Evolutionary conservation across 2,888 invertebrate species (phyloP), one percentile per base, ranked within the genome.

Genomic region (Uloborus plumipes): DNA sequence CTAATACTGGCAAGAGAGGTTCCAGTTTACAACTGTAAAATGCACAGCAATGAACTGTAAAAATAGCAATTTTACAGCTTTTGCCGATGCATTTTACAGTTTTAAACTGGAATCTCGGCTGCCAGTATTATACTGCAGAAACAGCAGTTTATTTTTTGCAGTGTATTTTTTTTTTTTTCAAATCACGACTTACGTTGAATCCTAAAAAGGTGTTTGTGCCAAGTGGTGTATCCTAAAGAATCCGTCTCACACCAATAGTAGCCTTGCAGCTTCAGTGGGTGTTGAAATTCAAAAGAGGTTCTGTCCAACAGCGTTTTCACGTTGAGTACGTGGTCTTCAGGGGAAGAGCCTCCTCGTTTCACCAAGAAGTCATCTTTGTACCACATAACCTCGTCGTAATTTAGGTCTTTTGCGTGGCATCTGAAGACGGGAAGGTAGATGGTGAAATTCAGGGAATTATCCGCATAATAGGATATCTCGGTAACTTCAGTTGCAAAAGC

Each of bases 231-330:
- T 4, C 22, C 49, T 15, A 49, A 22, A 13, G 51, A 50, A n/a
- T 81, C 74, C 2, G 83, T 83, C 49, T 77, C 77, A 39, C 83
- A 83, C 76, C 77, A 77, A 49, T 73, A 83, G 26, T 83, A 83
- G n/a, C 83, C 83, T 72, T 83, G 83, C 0, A 83, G 58, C 39
- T 72, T 55, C 11, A 77, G 26, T 1, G 69, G 72, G 50, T 77
- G 31, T 0, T 73, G 47, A 55, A 73, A 69, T 6, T 59, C 20
- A 39, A 39, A 50, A 1, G 51, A 18, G 14, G 16, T 26, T 7
- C 16, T 58, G 2, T 26, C n/a, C 1, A 81, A 39, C 4, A 81
- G 50, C 3, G 64, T 47, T 6, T 15, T 16, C 18, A 75, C 31
- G 13, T 62, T n/a, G 0, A 81, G 22, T 2, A 58, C 31, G 20